These are phyloP conservation scores for Pecten maximus DNA, from an alignment of 2,888 invertebrate species.

Conservation along the genomic window DNA sequence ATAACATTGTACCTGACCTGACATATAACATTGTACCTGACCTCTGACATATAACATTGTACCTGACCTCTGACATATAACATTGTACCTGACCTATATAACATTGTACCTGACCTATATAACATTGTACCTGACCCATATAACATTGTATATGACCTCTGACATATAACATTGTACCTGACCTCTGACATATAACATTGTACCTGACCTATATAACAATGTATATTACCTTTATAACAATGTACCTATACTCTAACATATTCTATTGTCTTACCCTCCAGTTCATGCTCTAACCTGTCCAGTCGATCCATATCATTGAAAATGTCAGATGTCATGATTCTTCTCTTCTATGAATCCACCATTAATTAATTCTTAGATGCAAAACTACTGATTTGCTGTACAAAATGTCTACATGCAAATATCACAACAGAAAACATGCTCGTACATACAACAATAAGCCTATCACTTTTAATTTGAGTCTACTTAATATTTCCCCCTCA, in stretches of 20 bases:
- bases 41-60: too few species aligned
- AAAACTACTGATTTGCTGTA: background rate
- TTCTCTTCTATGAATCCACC: background rate
- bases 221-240: too few species aligned
- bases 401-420: background rate
- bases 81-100: too few species aligned
- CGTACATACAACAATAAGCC: background rate
- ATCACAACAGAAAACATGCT: constrained; percentile 4
- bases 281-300: background rate
- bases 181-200: background rate
- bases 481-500: background rate
- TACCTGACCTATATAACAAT: background rate
- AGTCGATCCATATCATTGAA: background rate
- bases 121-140: too few species aligned
- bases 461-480: background rate
- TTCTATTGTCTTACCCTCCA: background rate
- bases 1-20: too few species aligned
- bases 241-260: background rate
- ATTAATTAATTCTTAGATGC: background rate
- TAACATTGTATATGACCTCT: too few species aligned
- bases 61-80: too few species aligned
- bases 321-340: background rate
- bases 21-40: too few species aligned
- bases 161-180: too few species aligned
- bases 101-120: too few species aligned